These are phyloP conservation scores for Drosophila teissieri DNA, from an alignment of 1,140 invertebrate species.

Conservation along the genomic window DNA sequence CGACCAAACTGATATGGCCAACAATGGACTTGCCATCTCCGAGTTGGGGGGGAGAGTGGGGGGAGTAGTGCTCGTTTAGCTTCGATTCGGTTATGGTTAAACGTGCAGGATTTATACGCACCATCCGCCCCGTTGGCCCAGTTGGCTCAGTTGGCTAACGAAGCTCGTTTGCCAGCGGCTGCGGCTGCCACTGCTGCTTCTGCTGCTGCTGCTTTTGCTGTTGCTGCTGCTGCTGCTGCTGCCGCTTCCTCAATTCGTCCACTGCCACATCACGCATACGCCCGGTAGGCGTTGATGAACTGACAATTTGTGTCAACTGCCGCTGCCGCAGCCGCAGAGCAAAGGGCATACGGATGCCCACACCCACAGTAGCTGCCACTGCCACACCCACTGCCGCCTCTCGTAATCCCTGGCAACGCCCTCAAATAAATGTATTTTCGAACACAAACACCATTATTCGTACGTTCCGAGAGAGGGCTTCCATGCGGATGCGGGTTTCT, in stretches of 20 bases:
- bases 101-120: conserved; percentile 75
- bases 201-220: conserved; percentile 1
- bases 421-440: conserved; percentile 80
- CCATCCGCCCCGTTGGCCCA: neutral
- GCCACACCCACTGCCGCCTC: neutral
- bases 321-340: conserved; percentile 53
- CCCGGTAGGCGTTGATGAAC: conserved; percentile 81
- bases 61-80: conserved; percentile 12
- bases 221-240: conserved; percentile 1
- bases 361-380: neutral
- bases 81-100: conserved; percentile 76
- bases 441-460: conserved; percentile 79
- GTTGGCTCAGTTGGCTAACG: conserved; percentile 57
- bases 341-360: conserved; percentile 50
- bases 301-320: conserved; percentile 83
- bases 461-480: conserved; percentile 40
- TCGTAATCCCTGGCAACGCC: conserved; percentile 48
- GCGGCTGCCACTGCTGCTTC: conserved; percentile 2
- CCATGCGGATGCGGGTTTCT: conserved; percentile 31
- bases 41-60: neutral
- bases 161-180: conserved; percentile 48
- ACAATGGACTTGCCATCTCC: conserved; percentile 24
- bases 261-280: conserved; percentile 64
- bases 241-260: neutral
- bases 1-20: conserved; percentile 44